Percentiles rank a stretch among this genome's conserved stretches.
These are phyloP conservation scores for Axis porcinus DNA, from an alignment of 2,113 vertebrate species.

Conservation along the genomic window DNA sequence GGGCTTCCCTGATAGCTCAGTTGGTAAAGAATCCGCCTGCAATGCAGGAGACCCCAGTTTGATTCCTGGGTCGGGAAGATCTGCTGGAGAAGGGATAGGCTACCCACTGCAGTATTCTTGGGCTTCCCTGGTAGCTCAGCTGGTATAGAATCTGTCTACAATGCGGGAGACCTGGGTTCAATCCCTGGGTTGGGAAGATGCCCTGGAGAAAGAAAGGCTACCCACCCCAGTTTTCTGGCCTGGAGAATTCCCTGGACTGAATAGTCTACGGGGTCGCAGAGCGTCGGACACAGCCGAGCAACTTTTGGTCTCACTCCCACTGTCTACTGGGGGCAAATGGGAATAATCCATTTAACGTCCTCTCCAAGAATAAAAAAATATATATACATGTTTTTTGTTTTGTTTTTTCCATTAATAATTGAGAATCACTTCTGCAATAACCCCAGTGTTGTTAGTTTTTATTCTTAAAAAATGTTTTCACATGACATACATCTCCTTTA, in stretches of 20 bases:
- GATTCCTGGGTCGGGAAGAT: background rate
- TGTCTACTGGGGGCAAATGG: fast-evolving
- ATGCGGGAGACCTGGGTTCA: background rate
- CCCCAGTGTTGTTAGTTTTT: fast-evolving
- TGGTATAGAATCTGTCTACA: background rate
- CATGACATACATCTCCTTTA: background rate
- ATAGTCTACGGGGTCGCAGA: background rate
- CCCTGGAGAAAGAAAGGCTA: background rate
- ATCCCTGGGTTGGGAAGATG: background rate
- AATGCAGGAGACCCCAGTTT: background rate
- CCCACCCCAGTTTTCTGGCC: background rate
- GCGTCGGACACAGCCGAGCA: fast-evolving
- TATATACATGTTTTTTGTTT: too few species aligned
- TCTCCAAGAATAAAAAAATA: background rate
- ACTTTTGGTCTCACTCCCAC: background rate
- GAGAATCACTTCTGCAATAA: background rate
- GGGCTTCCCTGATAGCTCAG: background rate
- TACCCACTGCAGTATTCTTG: background rate
- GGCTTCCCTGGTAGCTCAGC: background rate
- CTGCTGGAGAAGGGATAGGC: fast-evolving
- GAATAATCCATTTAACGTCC: fast-evolving
- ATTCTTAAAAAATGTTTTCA: background rate
- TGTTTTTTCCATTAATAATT: background rate
- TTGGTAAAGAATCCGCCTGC: background rate
- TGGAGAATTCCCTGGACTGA: background rate